Evolutionary conservation across 2,113 vertebrate species (phyloP), one percentile per base, ranked within the genome.

Genomic region (Lepus americanus): DNA sequence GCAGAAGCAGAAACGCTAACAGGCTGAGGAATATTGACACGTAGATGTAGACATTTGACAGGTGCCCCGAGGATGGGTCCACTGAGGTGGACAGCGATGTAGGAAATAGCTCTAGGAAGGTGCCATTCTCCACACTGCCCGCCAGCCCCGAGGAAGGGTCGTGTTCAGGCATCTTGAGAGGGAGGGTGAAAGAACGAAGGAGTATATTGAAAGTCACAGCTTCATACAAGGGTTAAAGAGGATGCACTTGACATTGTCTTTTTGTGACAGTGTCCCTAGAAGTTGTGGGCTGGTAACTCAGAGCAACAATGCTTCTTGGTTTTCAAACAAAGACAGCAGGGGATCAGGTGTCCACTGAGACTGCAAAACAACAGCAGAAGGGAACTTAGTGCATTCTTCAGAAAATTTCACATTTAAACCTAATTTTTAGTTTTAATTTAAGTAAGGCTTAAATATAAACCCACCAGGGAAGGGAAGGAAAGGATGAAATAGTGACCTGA

Each of bases 11-110:
- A 97, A 99, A 99, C 4, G 99, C 98, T 97, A 99, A 97, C 93
- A 99, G 98, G 95, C 99, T 99, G 59, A 99, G 99, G 97, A 99
- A 99, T 97, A 99, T 99, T 97, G 99, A 99, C 94, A 99, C 99
- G 64, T 99, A 99, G 69, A 99, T 98, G 63, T 99, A 99, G 73
- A 99, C 98, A 0, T 98, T 99, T 87, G 99, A 99, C 80, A 98
- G 98, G 17, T 95, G 98, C 67, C 98, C 98, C 4, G 98, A 97
- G 0, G 98, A 98, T 0, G 98, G 98, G 97, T 99, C 99, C 81
- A 99, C 99, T 0, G 99, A 99, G 0, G 99, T 98, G 90, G 99
- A 99, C 49, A 99, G 97, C 0, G 99, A 99, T 1, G 99, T 99
- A 9, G 99, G 99, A 49, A 98, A 99, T 63, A 99, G 98, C 91